A percentile compares a stretch with the other conserved stretches of the same genome.
These are phyloP conservation scores for Cenopis cana DNA, from an alignment of 2,888 invertebrate genomes.

Conservation along the genomic window DNA sequence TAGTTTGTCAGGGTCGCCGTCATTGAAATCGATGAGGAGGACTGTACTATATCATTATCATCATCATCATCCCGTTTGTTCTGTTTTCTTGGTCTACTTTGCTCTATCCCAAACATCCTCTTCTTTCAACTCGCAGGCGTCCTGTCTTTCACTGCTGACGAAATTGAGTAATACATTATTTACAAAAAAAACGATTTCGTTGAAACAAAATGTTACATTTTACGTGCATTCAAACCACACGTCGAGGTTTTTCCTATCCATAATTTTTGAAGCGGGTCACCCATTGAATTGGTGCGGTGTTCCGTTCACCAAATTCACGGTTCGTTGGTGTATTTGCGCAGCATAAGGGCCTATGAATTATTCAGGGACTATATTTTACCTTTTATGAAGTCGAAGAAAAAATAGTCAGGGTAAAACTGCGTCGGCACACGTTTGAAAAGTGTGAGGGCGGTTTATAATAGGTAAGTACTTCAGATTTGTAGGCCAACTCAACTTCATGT, in stretches of 20 bases:
- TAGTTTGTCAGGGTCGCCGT: too few species aligned
- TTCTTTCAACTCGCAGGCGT: too few species aligned
- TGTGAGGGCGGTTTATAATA: slow-evolving; percentile 8
- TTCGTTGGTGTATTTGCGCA: slow-evolving; percentile 69
- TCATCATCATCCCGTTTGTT: too few species aligned
- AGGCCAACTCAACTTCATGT: background rate
- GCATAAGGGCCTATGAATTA: slow-evolving; percentile 68
- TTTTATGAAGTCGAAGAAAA: slow-evolving; percentile 60
- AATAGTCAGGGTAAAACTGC: slow-evolving; percentile 48
- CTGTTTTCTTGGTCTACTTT: too few species aligned
- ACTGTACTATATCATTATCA: too few species aligned
- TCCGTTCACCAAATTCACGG: slow-evolving; percentile 62
- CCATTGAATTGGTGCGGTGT: slow-evolving; percentile 46
- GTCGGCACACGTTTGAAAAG: slow-evolving; percentile 38
- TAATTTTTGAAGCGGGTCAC: slow-evolving; percentile 39
- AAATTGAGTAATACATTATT: too few species aligned
- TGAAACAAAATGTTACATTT: slow-evolving; percentile 2
- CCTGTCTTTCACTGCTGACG: too few species aligned
- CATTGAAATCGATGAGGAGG: too few species aligned
- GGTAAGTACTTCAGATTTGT: background rate
- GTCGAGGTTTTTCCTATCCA: slow-evolving; percentile 25
- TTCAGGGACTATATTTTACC: slow-evolving; percentile 65
- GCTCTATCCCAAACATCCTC: too few species aligned
- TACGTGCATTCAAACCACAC: slow-evolving; percentile 15
- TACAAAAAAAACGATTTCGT: background rate